phyloP scores from a whole-genome alignment of 2,888 invertebrate genomes.

The Ditula angustiorana region DNA sequence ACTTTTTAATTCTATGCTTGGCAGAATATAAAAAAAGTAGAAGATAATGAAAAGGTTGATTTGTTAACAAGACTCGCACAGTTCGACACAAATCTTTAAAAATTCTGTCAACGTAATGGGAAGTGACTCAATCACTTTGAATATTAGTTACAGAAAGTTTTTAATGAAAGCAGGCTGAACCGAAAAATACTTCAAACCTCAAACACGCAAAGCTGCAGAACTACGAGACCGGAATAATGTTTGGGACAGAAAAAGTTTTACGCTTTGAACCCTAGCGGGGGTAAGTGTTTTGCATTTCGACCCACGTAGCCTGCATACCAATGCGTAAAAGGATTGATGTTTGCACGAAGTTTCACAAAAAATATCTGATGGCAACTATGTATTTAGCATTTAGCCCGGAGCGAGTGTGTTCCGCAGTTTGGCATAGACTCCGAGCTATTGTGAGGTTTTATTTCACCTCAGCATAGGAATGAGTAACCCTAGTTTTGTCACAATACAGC shows the following conservation, averaged over 20 bases:
- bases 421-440: conserved; percentile 15
- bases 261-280: conserved; percentile 81
- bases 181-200: conserved; percentile 80
- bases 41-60: not conserved
- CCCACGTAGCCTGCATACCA: conserved; percentile 78
- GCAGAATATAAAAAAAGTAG: not conserved
- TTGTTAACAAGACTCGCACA: not conserved
- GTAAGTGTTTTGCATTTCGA: conserved; percentile 84
- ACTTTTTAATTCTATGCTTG: not conserved
- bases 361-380: conserved; percentile 45
- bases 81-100: not conserved
- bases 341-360: conserved; percentile 60
- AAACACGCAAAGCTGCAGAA: conserved; percentile 80
- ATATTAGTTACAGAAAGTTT: conserved; percentile 73
- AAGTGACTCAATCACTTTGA: conserved; percentile 72
- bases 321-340: conserved; percentile 81
- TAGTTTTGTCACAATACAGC: not conserved
- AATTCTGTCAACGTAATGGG: conserved; percentile 59
- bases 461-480: conserved; percentile 7
- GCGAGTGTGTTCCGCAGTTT: conserved; percentile 23
- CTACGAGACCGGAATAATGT: conserved; percentile 84
- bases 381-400: conserved; percentile 34
- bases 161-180: conserved; percentile 77
- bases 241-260: conserved; percentile 82
- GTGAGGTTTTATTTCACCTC: conserved; percentile 20